Conservation (phyloP, 2,888 invertebrate genomes). For the Eumacrocentrus americanus region DNA sequence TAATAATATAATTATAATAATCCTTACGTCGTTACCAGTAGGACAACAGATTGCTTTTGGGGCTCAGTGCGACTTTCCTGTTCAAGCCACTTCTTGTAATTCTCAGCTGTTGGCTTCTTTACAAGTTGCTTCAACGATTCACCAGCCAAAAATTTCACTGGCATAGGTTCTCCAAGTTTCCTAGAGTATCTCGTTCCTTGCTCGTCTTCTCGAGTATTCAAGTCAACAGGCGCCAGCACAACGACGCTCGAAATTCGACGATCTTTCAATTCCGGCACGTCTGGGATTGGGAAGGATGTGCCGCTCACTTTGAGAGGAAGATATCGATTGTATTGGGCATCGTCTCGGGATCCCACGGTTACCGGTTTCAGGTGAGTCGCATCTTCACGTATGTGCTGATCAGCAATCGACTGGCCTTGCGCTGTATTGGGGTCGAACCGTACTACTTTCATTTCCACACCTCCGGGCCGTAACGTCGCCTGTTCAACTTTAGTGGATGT, state of each 20-base stretch:
- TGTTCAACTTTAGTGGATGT: constrained; percentile 52
- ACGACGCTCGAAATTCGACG: constrained; percentile 85
- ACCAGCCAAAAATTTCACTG: constrained; percentile 76
- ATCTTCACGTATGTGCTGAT: constrained; percentile 74
- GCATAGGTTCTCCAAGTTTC: constrained; percentile 69
- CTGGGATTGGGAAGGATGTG: constrained; percentile 83
- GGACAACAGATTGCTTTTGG: constrained; percentile 80
- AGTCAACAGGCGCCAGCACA: constrained; percentile 82
- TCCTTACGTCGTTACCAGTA: constrained; percentile 81
- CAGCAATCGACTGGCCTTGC: constrained; percentile 74
- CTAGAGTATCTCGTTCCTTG: constrained; percentile 51
- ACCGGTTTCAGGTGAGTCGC: constrained; percentile 79
- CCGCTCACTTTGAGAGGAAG: constrained; percentile 85
- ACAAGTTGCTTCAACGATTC: constrained; percentile 77
- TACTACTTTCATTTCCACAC: constrained; percentile 85
- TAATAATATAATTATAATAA: constrained; percentile 6
- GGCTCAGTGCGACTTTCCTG: constrained; percentile 76
- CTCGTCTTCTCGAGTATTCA: constrained; percentile 60
- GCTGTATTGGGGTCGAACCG: constrained; percentile 78
- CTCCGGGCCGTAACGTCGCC: constrained; percentile 63
- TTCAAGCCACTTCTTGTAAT: constrained; percentile 81
- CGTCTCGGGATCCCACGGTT: constrained; percentile 65
- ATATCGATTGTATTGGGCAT: constrained; percentile 79
- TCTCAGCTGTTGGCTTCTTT: constrained; percentile 76
- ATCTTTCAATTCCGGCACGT: constrained; percentile 75